Conservation (phyloP, 2,888 invertebrate genomes). For the Dioctria rufipes region DNA sequence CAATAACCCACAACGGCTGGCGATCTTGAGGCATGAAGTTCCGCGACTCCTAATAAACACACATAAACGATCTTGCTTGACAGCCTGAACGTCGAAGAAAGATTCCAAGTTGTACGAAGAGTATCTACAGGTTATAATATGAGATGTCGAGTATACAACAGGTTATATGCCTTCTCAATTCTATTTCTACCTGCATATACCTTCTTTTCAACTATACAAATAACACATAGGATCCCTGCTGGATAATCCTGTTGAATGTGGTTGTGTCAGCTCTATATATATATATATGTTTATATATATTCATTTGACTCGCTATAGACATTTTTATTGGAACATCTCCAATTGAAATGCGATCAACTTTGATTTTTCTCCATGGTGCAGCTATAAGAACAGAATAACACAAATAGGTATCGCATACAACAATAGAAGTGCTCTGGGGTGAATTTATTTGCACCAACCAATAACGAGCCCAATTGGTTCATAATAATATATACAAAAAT, state of each 20-base stretch:
- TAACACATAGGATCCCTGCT: not conserved
- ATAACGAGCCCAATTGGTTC: conserved; percentile 41
- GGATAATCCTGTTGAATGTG: not conserved
- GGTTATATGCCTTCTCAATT: conserved; percentile 32
- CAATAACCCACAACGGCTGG: conserved; percentile 64
- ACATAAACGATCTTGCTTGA: conserved; percentile 34
- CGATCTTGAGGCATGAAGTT: conserved; percentile 61
- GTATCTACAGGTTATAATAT: conserved; percentile 31
- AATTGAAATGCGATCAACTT: conserved; percentile 50
- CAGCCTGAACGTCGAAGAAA: conserved; percentile 43
- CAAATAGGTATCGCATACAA: not conserved
- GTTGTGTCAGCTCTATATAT: not conserved
- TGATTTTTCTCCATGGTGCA: conserved; percentile 10
- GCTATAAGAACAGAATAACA: not conserved
- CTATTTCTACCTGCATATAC: conserved; percentile 36
- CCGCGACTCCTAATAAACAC: conserved; percentile 60
- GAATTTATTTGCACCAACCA: conserved; percentile 18
- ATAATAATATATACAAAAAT: not conserved
- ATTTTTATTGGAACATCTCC: conserved; percentile 44
- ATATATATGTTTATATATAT: not conserved
- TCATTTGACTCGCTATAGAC: conserved; percentile 1
- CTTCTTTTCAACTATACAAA: conserved; percentile 1
- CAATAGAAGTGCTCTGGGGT: conserved; percentile 16
- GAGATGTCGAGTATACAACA: conserved; percentile 7
- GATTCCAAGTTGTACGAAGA: conserved; percentile 40